Conservation (phyloP, 1,140 invertebrate genomes). For the Micrasema longulum region DNA sequence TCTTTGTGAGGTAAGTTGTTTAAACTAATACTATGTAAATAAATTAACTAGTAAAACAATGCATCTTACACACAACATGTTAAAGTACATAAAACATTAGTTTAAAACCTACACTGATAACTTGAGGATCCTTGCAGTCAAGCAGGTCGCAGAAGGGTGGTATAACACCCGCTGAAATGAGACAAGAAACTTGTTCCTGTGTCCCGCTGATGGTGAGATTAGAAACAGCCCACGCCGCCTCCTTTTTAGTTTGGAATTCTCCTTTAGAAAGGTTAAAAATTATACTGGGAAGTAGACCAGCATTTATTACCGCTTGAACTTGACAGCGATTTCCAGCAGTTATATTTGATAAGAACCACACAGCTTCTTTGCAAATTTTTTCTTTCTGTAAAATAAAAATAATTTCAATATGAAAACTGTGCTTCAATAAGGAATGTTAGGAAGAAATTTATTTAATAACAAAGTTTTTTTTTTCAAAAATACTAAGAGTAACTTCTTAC, state of each 20-base stretch:
- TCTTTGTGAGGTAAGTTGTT: no score
- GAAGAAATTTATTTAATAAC: no score
- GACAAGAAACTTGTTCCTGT: slow-evolving; percentile 86
- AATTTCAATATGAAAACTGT: no score
- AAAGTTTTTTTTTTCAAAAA: not conserved
- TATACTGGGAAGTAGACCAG: slow-evolving; percentile 92
- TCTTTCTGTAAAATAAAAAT: slow-evolving; percentile 63
- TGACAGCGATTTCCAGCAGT: slow-evolving; percentile 97
- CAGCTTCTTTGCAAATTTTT: slow-evolving; percentile 92
- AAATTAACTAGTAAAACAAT: no score
- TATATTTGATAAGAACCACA: slow-evolving; percentile 99
- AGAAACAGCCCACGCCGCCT: slow-evolving; percentile 98
- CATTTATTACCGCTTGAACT: slow-evolving; percentile 97
- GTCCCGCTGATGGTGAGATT: slow-evolving; percentile 98
- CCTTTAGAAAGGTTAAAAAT: slow-evolving; percentile 93
- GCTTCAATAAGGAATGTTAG: no score
- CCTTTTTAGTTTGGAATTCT: slow-evolving; percentile 99
- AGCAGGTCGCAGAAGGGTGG: slow-evolving; percentile 91
- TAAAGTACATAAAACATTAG: no score
- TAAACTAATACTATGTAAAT: no score
- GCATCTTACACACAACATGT: no score
- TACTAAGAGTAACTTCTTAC: no score
- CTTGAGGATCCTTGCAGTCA: slow-evolving; percentile 90
- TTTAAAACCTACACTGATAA: slow-evolving; percentile 69
- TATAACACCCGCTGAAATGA: slow-evolving; percentile 91